phyloP scores from a whole-genome alignment of 2,113 vertebrate species.

The Sprattus sprattus region DNA sequence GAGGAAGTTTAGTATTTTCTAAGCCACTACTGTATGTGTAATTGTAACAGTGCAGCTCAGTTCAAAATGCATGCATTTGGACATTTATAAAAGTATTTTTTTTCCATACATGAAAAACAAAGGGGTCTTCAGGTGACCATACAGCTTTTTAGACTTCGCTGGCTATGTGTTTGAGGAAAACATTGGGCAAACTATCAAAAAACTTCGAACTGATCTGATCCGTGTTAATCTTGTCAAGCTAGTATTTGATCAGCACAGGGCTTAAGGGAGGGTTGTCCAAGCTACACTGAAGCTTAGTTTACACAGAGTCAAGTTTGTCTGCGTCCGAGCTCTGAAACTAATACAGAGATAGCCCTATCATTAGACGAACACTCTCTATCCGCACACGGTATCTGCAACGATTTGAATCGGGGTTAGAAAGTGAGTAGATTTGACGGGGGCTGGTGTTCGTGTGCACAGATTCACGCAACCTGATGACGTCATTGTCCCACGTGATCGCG shows the following conservation, averaged over 20 bases:
- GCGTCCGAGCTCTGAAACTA: no score
- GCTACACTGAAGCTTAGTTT: not conserved
- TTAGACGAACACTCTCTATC: no score
- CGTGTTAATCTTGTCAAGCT: slow-evolving; percentile 1
- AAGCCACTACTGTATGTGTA: not conserved
- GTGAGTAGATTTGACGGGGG: no score
- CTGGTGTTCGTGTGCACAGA: no score
- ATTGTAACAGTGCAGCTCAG: not conserved
- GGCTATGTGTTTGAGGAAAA: not conserved
- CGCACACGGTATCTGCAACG: no score
- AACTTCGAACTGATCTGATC: not conserved
- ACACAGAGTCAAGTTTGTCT: no score
- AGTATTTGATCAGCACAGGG: not conserved
- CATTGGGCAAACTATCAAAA: not conserved
- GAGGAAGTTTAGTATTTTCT: not conserved
- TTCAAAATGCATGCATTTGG: not conserved
- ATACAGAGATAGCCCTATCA: no score
- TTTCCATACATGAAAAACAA: not conserved
- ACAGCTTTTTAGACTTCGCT: not conserved
- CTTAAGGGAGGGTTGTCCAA: not conserved
- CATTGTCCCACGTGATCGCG: no score
- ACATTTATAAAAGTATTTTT: not conserved
- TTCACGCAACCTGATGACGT: no score
- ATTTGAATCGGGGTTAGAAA: no score
- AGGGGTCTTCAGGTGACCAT: not conserved